Evolutionary conservation across 2,888 invertebrate species (phyloP), one percentile per base, ranked within the genome.

Genomic region (Stenichneumon culpator): DNA sequence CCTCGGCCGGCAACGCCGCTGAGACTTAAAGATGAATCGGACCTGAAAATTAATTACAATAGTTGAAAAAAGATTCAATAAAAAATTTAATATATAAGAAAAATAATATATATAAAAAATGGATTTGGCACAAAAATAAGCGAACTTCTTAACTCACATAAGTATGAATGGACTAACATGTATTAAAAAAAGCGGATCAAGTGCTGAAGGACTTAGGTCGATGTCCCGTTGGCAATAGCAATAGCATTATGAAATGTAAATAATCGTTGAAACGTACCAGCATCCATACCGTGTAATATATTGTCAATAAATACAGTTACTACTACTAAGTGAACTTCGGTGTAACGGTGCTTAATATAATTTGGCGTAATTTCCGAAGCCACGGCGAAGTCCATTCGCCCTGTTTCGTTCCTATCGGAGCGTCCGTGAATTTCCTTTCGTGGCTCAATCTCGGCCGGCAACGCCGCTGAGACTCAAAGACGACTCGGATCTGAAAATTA

Each of bases 301-400:
- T n/a, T n/a, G n/a, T n/a, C n/a, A n/a, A n/a, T n/a, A n/a, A n/a
- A 2, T 28, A 28, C 50, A n/a, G n/a, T n/a, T n/a, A n/a, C n/a
- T n/a, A n/a, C n/a, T n/a, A n/a, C n/a, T n/a, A n/a, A n/a, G n/a
- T n/a, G n/a, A n/a, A n/a, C n/a, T n/a, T n/a, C n/a, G n/a, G n/a
- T n/a, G n/a, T n/a, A 72, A 79, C 83, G 82, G 80, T 86, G 87
- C 87, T 91, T 92, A 88, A 90, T 90, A 91, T 90, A 91, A 91
- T 91, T 91, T 86, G 74, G 82, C 74, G 86, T 88, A 91, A 92
- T 90, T 91, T 86, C 89, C 77, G 85, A 85, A 87, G 87, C 86
- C 73, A 50, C 47, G 72, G 32, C 36, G 63, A 60, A 79, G 82
- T 83, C 69, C 81, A 75, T 67, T 70, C 50, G 70, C 60, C 81